Conservation (phyloP, 2,888 invertebrate genomes). For the Acrobasis repandana region DNA sequence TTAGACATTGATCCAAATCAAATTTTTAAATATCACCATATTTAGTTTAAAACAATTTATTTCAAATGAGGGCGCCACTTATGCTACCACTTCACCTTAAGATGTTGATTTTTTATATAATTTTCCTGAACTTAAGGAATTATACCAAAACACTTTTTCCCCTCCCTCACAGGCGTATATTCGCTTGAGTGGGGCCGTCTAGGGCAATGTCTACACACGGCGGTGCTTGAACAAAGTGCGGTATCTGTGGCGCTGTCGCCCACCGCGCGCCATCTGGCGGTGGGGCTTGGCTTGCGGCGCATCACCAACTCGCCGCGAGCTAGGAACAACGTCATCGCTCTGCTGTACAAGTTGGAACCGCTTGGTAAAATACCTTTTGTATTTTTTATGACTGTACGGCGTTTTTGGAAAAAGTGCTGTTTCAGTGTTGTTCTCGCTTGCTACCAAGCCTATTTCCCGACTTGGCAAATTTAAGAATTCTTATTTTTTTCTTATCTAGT, state of each 20-base stretch:
- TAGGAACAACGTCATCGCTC: constrained; percentile 72
- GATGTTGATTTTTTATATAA: too few species aligned
- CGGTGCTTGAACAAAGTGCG: constrained; percentile 89
- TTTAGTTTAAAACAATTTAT: too few species aligned
- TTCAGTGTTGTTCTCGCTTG: neutral
- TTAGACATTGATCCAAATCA: too few species aligned
- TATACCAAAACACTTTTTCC: neutral
- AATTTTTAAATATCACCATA: too few species aligned
- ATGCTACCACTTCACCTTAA: too few species aligned
- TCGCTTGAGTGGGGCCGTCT: constrained; percentile 89
- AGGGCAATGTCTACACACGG: constrained; percentile 91
- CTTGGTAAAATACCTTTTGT: constrained; percentile 43
- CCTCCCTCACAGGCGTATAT: constrained; percentile 80
- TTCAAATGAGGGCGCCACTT: too few species aligned
- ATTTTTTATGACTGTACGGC: neutral
- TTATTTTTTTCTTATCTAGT: too few species aligned
- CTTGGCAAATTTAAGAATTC: too few species aligned
- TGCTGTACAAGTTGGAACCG: constrained; percentile 69
- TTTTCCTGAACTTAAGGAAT: neutral
- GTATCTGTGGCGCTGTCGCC: constrained; percentile 94
- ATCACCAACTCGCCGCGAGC: constrained; percentile 82
- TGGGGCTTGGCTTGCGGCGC: constrained; percentile 89
- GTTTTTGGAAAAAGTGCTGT: neutral
- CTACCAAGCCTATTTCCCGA: too few species aligned
- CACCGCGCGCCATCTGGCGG: constrained; percentile 89